These are phyloP conservation scores for Crocidura indochinensis DNA, from an alignment of 2,797 vertebrate genomes.

Conservation along the genomic window DNA sequence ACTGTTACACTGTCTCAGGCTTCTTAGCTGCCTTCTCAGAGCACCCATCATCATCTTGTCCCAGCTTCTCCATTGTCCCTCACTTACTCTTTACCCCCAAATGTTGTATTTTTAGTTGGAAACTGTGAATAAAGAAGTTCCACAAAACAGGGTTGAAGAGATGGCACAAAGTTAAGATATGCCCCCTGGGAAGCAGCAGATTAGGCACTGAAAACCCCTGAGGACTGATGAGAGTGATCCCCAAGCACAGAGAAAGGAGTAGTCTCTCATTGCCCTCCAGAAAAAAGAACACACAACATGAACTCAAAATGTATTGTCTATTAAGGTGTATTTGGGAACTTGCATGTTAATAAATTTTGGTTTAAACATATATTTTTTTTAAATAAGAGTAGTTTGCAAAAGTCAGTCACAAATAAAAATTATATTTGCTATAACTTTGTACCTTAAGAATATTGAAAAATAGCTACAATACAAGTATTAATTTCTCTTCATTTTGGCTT, in stretches of 20 bases:
- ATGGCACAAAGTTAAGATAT: too few species aligned
- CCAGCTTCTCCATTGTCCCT: too few species aligned
- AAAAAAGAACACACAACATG: conserved; percentile 48
- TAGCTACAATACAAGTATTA: background rate
- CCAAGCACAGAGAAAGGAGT: too few species aligned
- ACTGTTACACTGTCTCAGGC: too few species aligned
- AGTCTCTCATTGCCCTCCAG: too few species aligned
- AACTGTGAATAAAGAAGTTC: conserved; percentile 67
- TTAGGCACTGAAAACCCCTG: too few species aligned
- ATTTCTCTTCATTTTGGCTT: too few species aligned
- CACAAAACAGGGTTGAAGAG: background rate
- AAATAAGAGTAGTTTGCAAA: conserved; percentile 49
- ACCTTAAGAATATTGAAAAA: conserved; percentile 25
- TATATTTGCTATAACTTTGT: background rate
- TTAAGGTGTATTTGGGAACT: conserved; percentile 34
- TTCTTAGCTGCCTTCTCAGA: too few species aligned
- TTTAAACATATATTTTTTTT: too few species aligned
- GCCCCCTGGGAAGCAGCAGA: too few species aligned
- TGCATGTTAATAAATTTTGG: background rate
- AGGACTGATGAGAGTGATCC: too few species aligned
- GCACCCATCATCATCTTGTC: too few species aligned
- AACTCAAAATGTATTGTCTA: background rate
- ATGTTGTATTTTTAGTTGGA: conserved; percentile 18
- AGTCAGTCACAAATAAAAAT: conserved; percentile 39
- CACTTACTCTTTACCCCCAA: background rate